Base-by-base conservation (phyloP, 2,888 invertebrate genomes). In the Muscina levida region DNA sequence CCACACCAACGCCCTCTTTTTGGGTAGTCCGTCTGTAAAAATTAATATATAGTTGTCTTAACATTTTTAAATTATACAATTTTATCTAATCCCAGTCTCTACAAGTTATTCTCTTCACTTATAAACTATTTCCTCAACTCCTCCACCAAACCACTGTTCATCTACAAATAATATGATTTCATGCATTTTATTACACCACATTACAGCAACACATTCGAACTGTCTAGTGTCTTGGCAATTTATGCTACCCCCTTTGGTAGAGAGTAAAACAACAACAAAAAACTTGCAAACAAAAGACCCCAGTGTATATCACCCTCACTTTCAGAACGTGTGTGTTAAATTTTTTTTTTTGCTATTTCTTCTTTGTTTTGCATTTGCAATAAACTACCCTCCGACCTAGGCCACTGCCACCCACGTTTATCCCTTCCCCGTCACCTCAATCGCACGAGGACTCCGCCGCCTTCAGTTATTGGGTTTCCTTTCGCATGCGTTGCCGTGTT, bases 101-200 rank as follows among this genome's bases (percentile, higher is more conserved):
- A n/a, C n/a, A n/a, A n/a, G n/a, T n/a, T n/a, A n/a, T n/a, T n/a
- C n/a, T n/a, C n/a, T n/a, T n/a, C n/a, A n/a, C n/a, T n/a, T n/a
- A n/a, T n/a, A n/a, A n/a, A n/a, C n/a, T n/a, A n/a, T n/a, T n/a
- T n/a, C n/a, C n/a, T n/a, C n/a, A n/a, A n/a, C n/a, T n/a, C n/a
- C n/a, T n/a, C n/a, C n/a, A n/a, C n/a, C n/a, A n/a, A n/a, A n/a
- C 24, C 53, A 53, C 53, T 22, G 53, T 53, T 22, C 53, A 1
- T 31, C 11, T 37, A 66, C 31, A 71, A 67, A 74, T 59, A 74
- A 71, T 79, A 74, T 71, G 48, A 74, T 74, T 71, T 56, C 46
- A 46, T 66, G 39, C 53, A 48, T 48, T 22, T 56, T 53, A 15
- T 39, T 17, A 26, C 22, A 15, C 8, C 17, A 51, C 51, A 31